Base-by-base conservation (phyloP, 2,888 invertebrate species). In the Dione juno region DNA sequence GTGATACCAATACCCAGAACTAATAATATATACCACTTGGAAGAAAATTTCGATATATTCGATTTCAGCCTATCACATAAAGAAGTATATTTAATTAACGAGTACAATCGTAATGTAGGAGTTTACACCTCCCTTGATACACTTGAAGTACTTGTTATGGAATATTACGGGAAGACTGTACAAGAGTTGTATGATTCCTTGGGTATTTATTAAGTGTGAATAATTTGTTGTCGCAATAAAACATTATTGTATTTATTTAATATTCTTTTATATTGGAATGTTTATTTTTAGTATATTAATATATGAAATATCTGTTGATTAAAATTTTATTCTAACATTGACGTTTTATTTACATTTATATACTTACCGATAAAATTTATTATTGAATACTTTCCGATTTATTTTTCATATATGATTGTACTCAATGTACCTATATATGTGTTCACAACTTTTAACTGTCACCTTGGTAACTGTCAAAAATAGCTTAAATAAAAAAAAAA, bases 1-100 rank as follows among this genome's bases (percentile, higher is more conserved):
- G 81, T 90, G 0, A 85, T 94, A 52, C 94, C 95, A 0, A 94
- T 95, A 50, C 95, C 95, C 0, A 95, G 95, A 81, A 94, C 95
- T 0, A 88, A 91, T 0, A 95, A 94, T 70, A 85, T 88, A 68
- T 82, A 82, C 0, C 90, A 94, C 48, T 88, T 95, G 5, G 79
- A 83, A 52, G 86, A 93, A 73, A 95, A 95, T 79, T 91, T 95
- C 37, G 79, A 94, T 66, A 82, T 95, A 1, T 95, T 95, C 70
- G 94, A 95, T 82, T 95, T 95, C 82, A 80, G 90, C 70, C 81
- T 95, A 14, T 86, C 87, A 0, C 79, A 88, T 0, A 90, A 94
- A 13, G 95, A 95, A 72, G 86, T 94, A 13, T 78, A 82, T 0
- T 76, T 88, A 1, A 84, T 95, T 66, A 94, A 93, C 74, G 83